Percentiles rank a stretch among this genome's conserved stretches.
phyloP scores from a whole-genome alignment of 2,888 invertebrate species.

The Cremastinae sp. region DNA sequence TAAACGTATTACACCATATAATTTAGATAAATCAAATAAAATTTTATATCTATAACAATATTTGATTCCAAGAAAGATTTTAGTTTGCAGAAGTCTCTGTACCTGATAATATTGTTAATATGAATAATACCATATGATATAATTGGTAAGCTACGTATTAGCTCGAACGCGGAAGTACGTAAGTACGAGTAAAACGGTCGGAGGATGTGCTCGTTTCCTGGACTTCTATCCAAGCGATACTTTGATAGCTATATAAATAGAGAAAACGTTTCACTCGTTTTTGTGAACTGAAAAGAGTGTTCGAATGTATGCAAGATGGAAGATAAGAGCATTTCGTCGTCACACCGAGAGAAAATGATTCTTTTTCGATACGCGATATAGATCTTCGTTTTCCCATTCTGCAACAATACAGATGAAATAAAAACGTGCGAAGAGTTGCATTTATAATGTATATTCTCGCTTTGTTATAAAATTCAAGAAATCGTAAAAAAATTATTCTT shows the following conservation, averaged over 20 bases:
- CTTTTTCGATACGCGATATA: neutral
- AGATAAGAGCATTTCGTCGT: constrained; percentile 10
- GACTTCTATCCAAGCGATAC: constrained; percentile 19
- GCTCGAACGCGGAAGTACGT: constrained; percentile 51
- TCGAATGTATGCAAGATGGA: constrained; percentile 1
- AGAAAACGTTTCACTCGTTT: constrained; percentile 30
- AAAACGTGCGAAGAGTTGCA: no score
- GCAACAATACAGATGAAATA: no score
- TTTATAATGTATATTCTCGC: no score
- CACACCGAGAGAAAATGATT: constrained; percentile 4
- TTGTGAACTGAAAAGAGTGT: constrained; percentile 11
- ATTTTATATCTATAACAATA: no score
- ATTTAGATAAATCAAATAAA: no score
- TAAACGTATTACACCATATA: no score
- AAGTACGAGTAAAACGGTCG: constrained; percentile 34
- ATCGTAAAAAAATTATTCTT: neutral
- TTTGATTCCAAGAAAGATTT: no score
- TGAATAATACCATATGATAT: no score
- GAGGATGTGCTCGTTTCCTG: constrained; percentile 35
- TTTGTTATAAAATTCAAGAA: neutral
- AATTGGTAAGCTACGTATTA: no score
- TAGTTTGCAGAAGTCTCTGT: no score
- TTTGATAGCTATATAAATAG: constrained; percentile 36
- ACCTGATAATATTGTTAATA: no score
- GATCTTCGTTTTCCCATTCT: neutral